These are phyloP conservation scores for Oxyscelio sp. DNA, from an alignment of 2,888 invertebrate genomes.

Conservation along the genomic window DNA sequence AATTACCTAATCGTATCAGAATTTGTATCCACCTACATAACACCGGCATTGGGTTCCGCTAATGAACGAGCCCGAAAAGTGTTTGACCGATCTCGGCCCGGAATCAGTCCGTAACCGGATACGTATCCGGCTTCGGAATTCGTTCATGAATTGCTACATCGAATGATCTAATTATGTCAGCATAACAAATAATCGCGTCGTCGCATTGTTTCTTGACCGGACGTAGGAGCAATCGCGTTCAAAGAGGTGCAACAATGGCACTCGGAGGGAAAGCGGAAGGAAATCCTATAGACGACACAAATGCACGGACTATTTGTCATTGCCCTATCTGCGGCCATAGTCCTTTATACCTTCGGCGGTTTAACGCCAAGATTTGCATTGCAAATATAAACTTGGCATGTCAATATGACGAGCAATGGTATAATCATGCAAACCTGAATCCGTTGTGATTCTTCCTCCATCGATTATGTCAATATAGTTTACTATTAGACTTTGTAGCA, in stretches of 20 bases:
- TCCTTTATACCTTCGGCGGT: constrained; percentile 79
- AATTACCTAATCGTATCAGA: no score
- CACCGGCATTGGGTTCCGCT: no score
- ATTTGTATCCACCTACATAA: no score
- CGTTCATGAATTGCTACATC: constrained; percentile 53
- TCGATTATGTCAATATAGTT: constrained; percentile 2
- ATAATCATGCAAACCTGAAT: constrained; percentile 31
- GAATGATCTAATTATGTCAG: constrained; percentile 50
- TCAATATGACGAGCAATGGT: constrained; percentile 80
- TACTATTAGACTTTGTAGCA: not conserved
- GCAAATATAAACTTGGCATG: constrained; percentile 83
- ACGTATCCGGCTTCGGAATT: constrained; percentile 58
- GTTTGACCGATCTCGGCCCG: no score
- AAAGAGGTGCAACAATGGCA: constrained; percentile 77
- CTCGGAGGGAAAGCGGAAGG: constrained; percentile 82
- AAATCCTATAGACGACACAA: constrained; percentile 80
- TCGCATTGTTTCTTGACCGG: constrained; percentile 54
- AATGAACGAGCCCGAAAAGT: no score
- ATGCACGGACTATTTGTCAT: constrained; percentile 82
- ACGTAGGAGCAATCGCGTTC: constrained; percentile 37
- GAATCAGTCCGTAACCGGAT: constrained; percentile 59
- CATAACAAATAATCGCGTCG: constrained; percentile 27
- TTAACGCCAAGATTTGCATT: constrained; percentile 85
- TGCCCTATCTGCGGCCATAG: constrained; percentile 77
- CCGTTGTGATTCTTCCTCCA: not conserved